Base-by-base conservation (phyloP, 2,888 invertebrate genomes). In the Chrysotoxum bicinctum region DNA sequence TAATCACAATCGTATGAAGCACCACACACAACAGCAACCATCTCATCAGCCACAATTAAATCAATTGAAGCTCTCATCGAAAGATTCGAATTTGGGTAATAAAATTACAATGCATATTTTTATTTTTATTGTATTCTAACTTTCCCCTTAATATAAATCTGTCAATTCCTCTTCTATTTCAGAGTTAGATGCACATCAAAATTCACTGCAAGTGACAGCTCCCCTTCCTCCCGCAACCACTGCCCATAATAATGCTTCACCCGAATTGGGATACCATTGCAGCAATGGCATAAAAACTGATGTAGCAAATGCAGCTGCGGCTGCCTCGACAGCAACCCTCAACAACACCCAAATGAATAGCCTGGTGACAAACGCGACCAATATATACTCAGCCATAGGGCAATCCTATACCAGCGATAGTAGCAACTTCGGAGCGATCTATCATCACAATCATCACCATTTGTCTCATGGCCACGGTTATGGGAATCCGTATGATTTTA, bases 341-440 rank as follows among this genome's bases (percentile, higher is more conserved):
- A 85, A 81, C 76, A 62, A 81, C 45, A 48, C 85, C 43, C 86
- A 86, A 86, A 86, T 86, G 83, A 86, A 86, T 83, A 82, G 82
- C 54, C 83, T 86, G 78, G 86, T 78, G 78, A 82, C 82, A 86
- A 86, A 86, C 5, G 89, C 91, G 21, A 89, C 90, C 75, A 91
- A 90, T 60, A 89, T 91, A 21, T 91, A 91, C 73, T 89, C 91
- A 0, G 87, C 89, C 77, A 90, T 92, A 54, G 90, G 90, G 0
- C 92, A 92, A 75, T 89, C 91, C 0, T 92, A 92, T 87, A 88
- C 88, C n/a, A 87, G 88, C 6, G 92, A 92, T 50, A 90, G 89
- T 62, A 91, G 91, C 64, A 91, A 91, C 86, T 92, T 91, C 80
- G 92, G 92, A 0, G 90, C 92, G 56, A 91, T 92, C 84, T 92